Evolutionary conservation across 2,797 vertebrate species (phyloP).

Genomic region (Euphonia xanthogaster): DNA sequence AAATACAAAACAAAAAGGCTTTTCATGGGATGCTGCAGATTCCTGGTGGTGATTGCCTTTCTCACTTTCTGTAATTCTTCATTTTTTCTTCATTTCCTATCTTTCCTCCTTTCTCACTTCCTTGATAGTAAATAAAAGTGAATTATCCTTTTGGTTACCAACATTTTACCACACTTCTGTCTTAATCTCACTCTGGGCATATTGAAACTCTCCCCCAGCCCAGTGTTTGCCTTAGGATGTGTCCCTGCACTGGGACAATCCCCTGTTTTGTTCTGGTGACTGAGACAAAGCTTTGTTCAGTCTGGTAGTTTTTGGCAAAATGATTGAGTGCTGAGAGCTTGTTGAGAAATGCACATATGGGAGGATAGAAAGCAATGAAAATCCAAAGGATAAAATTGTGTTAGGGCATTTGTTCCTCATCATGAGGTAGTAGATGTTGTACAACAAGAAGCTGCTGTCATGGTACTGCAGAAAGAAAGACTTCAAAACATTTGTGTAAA

Average conservation of each 20-base stretch:
- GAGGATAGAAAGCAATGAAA: neutral
- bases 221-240: accelerated
- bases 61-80: neutral
- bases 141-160: neutral
- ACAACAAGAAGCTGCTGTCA: neutral
- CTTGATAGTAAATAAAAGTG: neutral
- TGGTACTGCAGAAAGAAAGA: neutral
- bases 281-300: neutral
- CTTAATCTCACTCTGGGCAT: accelerated
- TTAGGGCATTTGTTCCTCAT: neutral
- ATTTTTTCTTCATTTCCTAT: neutral
- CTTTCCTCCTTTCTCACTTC: neutral
- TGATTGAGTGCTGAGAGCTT: neutral
- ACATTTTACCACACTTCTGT: neutral
- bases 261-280: neutral
- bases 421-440: neutral
- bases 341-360: neutral
- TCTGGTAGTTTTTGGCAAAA: neutral
- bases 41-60: neutral
- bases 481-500: neutral
- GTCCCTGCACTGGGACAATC: neutral
- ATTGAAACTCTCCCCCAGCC: neutral
- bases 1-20: neutral
- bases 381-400: neutral
- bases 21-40: neutral